Conservation (phyloP, 30 jellyfish, hydroid and myxozoan genomes). For the Hydractinia symbiolongicarpus region DNA sequence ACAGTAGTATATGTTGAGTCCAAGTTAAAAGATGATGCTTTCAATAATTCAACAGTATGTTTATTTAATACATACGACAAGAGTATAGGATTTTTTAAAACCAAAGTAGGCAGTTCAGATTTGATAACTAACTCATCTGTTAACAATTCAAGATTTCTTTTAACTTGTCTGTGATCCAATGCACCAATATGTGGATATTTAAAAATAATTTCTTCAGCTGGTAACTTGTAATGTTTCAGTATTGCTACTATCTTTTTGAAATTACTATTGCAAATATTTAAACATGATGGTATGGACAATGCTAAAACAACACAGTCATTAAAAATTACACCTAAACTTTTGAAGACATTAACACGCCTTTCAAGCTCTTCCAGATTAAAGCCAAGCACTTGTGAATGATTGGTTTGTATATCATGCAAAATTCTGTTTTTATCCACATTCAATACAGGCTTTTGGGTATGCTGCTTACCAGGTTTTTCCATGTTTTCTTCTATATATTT, state of each 20-base stretch:
- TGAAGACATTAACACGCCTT: conserved; percentile 1
- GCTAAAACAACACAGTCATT: conserved; percentile 6
- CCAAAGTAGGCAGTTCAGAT: not conserved
- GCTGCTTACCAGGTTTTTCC: not conserved
- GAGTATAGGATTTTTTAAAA: conserved; percentile 6
- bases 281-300: conserved; percentile 20
- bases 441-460: not conserved
- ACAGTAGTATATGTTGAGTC: not conserved
- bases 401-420: conserved; percentile 3
- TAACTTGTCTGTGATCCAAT: conserved; percentile 6
- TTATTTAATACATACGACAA: not conserved
- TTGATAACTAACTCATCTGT: not conserved
- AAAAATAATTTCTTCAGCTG: not conserved
- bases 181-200: conserved; percentile 16
- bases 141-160: conserved; percentile 14
- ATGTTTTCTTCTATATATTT: not conserved
- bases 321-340: not conserved
- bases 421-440: not conserved
- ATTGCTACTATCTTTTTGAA: not conserved
- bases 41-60: not conserved
- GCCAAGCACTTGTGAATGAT: conserved; percentile 16
- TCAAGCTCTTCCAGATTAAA: conserved; percentile 7
- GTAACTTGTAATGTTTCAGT: not conserved
- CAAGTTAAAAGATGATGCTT: not conserved
- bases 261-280: conserved; percentile 7